Base-by-base conservation (phyloP, 23 tunicate genomes). In the Ciona savignyi region DNA sequence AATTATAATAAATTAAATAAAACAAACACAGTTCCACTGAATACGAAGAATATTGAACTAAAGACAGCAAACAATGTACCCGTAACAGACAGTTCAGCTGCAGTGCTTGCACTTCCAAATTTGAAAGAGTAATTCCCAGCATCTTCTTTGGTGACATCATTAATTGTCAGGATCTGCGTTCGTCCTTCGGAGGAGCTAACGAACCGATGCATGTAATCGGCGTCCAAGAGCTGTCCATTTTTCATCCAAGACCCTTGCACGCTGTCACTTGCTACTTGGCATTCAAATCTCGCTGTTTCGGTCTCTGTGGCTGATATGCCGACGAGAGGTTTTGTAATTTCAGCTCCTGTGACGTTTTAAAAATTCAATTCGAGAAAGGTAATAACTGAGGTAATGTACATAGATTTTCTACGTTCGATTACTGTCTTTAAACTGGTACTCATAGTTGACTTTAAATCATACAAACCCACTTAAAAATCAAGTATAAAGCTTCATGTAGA, bases 81-180 rank as follows among this genome's bases (percentile, higher is more conserved):
- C 51, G 63, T 75, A 4, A 91, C 82, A 23, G 62, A 32, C 2
- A 91, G 62, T 66, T 80, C 65, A 20, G 86, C 85, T 15, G 79
- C 1, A 1, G 97, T 84, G 20, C 74, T 73, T 6, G 84, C 80
- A 29, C 83, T 91, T 71, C 97, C 97, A 25, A 79, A 49, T 62
- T 80, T 70, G 66, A 84, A 91, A 11, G 86, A 25, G 64, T 78
- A 91, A 51, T 62, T 72, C 6, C 83, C 97, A 66, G 86, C 79
- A 33, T 84, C 93, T 19, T 68, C 67, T 49, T 73, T 51, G 25
- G 68, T 65, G 11, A 76, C 67, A 23, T 85, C 74, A 32, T 19
- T 29, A 33, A 91, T 76, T 23, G 30, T 26, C 56, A 91, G 69
- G 32, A 25, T 75, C 25, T 83, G 89, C 25, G 26, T 51, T 11